phyloP scores from a whole-genome alignment of 2,113 vertebrate species.

The Aldabrachelys gigantea region DNA sequence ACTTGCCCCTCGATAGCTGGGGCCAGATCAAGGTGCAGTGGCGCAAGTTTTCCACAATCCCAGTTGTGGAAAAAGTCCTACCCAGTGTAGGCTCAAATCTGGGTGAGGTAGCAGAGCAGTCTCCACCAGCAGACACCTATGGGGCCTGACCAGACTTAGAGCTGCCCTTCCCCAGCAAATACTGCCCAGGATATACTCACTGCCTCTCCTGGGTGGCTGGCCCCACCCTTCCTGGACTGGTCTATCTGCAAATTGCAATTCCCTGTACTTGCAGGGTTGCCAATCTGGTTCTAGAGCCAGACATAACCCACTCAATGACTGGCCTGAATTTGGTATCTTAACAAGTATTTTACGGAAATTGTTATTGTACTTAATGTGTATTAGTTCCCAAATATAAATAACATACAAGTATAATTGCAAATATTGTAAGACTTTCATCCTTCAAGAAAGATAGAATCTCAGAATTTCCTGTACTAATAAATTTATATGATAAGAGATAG shows the following conservation, averaged over 20 bases:
- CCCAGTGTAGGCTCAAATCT: not conserved
- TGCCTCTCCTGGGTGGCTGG: not conserved
- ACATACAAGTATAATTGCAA: not conserved
- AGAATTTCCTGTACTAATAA: not conserved
- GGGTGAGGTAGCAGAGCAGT: not conserved
- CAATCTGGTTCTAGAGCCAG: not conserved
- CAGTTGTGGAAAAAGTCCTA: not conserved
- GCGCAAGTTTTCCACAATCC: not conserved
- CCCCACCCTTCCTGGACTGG: not conserved
- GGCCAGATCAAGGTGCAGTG: not conserved
- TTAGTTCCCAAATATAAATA: not conserved
- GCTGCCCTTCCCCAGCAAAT: not conserved
- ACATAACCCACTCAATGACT: not conserved
- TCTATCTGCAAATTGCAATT: not conserved
- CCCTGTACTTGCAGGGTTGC: not conserved
- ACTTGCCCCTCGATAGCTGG: accelerated
- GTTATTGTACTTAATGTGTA: not conserved
- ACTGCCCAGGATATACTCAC: not conserved
- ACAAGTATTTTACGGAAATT: not conserved
- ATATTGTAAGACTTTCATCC: not conserved
- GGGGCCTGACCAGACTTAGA: not conserved
- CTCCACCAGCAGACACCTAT: not conserved
- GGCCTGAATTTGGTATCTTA: not conserved
- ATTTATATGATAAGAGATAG: not conserved
- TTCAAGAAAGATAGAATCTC: not conserved